Evolutionary conservation across 1,140 invertebrate species (phyloP).

Genomic region (Lepidurus packardi): DNA sequence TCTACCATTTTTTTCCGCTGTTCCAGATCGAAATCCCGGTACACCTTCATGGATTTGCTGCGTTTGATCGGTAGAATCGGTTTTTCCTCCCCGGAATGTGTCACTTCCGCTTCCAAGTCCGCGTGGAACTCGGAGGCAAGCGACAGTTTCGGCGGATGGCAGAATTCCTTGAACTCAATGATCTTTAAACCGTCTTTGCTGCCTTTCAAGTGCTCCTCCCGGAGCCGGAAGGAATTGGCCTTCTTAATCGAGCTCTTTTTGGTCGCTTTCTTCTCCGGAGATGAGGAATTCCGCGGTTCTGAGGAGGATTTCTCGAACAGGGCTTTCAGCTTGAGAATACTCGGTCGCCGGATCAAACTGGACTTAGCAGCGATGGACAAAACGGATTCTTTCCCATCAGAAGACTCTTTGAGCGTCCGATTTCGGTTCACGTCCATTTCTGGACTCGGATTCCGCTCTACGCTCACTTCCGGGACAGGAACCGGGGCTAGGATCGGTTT

Average conservation of each 20-base stretch:
- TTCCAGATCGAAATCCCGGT: conserved; percentile 30
- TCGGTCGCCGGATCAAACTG: conserved; percentile 43
- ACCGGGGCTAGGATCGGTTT: background rate
- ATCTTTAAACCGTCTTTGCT: conserved; percentile 24
- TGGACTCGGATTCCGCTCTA: conserved; percentile 19
- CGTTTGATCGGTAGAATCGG: conserved; percentile 41
- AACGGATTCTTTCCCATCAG: conserved; percentile 24
- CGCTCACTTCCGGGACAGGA: conserved; percentile 23
- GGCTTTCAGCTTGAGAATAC: conserved; percentile 48
- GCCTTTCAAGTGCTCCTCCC: conserved; percentile 37
- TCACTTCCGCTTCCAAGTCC: background rate
- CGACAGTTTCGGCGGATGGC: conserved; percentile 30
- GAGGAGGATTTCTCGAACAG: conserved; percentile 46
- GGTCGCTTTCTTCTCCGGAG: conserved; percentile 36
- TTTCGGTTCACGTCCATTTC: conserved; percentile 32
- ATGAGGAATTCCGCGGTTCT: conserved; percentile 32
- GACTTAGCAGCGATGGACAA: conserved; percentile 37
- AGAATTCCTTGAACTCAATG: conserved; percentile 34
- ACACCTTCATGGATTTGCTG: conserved; percentile 45
- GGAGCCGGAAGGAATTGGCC: conserved; percentile 36
- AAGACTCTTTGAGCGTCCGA: conserved; percentile 32
- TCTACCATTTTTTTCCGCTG: background rate
- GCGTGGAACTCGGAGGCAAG: conserved; percentile 4
- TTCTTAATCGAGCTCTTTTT: conserved; percentile 36
- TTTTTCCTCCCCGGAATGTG: conserved; percentile 35